Percentiles rank a stretch among this genome's conserved stretches.
phyloP scores from a whole-genome alignment of 2,113 vertebrate genomes.

The Heloderma charlesbogerti region DNA sequence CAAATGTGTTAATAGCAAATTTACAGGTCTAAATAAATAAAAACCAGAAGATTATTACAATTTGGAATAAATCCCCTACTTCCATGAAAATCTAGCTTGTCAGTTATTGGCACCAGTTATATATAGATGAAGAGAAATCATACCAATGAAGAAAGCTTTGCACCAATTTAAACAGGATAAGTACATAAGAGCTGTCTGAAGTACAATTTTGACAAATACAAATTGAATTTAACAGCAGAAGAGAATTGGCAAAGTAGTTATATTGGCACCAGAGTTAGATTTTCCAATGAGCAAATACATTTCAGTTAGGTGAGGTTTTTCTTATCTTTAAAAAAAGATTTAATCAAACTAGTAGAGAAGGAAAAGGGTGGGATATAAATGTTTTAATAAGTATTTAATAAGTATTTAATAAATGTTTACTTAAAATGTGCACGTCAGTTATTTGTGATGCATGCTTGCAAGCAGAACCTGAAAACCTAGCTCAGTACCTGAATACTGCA shows the following conservation, averaged over 20 bases:
- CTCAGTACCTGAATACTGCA: background rate
- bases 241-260: background rate
- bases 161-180: background rate
- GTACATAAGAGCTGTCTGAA: slow-evolving; percentile 5
- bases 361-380: background rate
- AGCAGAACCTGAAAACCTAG: background rate
- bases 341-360: background rate
- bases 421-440: background rate
- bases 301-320: background rate
- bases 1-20: slow-evolving; percentile 3
- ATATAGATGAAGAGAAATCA: slow-evolving; percentile 33
- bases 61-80: slow-evolving; percentile 33
- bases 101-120: slow-evolving; percentile 21
- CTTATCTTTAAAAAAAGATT: background rate
- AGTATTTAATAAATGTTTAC: too few species aligned
- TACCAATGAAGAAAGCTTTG: slow-evolving; percentile 18
- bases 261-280: background rate
- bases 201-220: slow-evolving; percentile 11
- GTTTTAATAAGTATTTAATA: too few species aligned
- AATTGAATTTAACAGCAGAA: background rate
- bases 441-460: background rate
- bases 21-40: slow-evolving; percentile 22
- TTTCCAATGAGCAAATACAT: background rate
- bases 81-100: slow-evolving; percentile 5
- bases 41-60: slow-evolving; percentile 9